Percentiles rank a stretch among this genome's conserved stretches.
phyloP scores from a whole-genome alignment of 2,113 vertebrate genomes.

The Larimichthys crocea region DNA sequence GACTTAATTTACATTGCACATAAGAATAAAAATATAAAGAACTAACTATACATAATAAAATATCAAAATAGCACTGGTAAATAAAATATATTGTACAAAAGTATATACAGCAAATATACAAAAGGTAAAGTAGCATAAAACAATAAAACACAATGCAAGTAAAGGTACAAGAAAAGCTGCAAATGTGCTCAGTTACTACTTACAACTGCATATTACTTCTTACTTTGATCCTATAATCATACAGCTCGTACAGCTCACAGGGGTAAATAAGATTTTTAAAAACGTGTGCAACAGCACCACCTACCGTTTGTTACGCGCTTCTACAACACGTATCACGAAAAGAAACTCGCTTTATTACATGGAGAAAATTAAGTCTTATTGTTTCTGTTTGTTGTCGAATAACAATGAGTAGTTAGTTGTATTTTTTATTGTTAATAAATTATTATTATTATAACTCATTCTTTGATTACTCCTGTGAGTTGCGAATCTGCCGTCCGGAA shows the following conservation, averaged over 20 bases:
- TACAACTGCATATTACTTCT: neutral
- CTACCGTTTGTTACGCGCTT: conserved; percentile 14
- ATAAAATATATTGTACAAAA: too few species aligned
- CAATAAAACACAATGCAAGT: neutral
- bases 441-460: too few species aligned
- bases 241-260: neutral
- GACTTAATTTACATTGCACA: too few species aligned
- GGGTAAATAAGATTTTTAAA: neutral
- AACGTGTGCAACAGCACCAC: conserved; percentile 29
- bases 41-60: too few species aligned
- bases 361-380: rapidly evolving
- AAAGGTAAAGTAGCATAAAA: neutral
- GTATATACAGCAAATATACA: too few species aligned
- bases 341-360: neutral
- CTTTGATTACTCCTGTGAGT: neutral
- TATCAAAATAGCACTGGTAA: too few species aligned
- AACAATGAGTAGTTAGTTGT: neutral
- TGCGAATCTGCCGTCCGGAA: conserved; percentile 75
- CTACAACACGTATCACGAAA: neutral
- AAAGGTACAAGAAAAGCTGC: neutral
- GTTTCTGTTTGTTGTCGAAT: neutral
- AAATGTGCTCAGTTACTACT: neutral
- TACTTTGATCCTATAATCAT: neutral
- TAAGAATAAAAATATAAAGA: too few species aligned
- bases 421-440: neutral